phyloP scores from a whole-genome alignment of 2,113 vertebrate genomes.

The Phoxinus phoxinus region DNA sequence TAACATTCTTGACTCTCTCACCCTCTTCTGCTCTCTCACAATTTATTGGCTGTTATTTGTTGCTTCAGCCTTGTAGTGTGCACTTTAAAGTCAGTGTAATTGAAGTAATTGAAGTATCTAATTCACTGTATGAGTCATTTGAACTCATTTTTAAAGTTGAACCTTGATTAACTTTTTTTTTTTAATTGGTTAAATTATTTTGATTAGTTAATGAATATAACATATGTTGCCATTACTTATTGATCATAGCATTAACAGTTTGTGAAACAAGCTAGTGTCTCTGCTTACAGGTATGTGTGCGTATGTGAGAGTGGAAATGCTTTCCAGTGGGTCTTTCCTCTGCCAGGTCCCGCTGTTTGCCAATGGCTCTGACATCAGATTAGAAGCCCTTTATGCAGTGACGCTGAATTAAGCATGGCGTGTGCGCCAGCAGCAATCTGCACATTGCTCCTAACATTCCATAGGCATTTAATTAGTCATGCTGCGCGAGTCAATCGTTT shows the following conservation, averaged over 20 bases:
- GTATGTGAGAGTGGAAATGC: slow-evolving; percentile 10
- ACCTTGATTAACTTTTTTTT: too few relatives aligned
- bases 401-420: slow-evolving; percentile 69
- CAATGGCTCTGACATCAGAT: slow-evolving; percentile 55
- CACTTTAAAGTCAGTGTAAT: too few relatives aligned
- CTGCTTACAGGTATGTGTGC: slow-evolving; percentile 21
- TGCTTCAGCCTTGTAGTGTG: too few relatives aligned
- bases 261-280: not conserved
- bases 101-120: too few relatives aligned
- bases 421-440: slow-evolving; percentile 66
- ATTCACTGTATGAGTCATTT: not conserved
- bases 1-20: too few relatives aligned
- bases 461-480: slow-evolving; percentile 68
- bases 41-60: too few relatives aligned
- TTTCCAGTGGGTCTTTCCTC: slow-evolving; percentile 24
- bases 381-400: slow-evolving; percentile 61
- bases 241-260: not conserved
- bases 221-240: not conserved
- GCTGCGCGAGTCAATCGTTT: slow-evolving; percentile 48
- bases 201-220: not conserved
- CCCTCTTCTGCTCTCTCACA: too few relatives aligned
- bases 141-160: not conserved
- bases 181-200: not conserved
- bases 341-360: slow-evolving; percentile 60
- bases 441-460: slow-evolving; percentile 62